These are phyloP conservation scores for Porites australiensis DNA, from an alignment of 64 coral and sea anemone species.

Conservation along the genomic window DNA sequence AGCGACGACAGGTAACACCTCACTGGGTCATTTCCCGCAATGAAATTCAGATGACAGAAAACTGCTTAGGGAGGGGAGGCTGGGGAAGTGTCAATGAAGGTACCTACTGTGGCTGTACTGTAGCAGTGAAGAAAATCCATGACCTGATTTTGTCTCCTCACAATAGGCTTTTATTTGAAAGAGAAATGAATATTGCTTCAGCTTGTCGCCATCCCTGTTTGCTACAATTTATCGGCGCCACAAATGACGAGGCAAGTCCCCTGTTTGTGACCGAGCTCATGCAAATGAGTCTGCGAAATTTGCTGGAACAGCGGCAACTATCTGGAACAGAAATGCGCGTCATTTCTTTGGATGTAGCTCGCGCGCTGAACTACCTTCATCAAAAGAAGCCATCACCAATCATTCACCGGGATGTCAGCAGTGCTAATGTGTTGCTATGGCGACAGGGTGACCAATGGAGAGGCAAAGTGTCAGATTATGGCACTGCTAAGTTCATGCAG, in stretches of 20 bases:
- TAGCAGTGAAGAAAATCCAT: conserved; percentile 43
- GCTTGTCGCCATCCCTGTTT: conserved; percentile 51
- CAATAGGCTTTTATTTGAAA: conserved; percentile 9
- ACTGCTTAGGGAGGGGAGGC: conserved; percentile 30
- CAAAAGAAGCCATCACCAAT: conserved; percentile 39
- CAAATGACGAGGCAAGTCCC: conserved; percentile 17
- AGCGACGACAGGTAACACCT: not conserved
- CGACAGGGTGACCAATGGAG: conserved; percentile 22
- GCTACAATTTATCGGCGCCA: conserved; percentile 77
- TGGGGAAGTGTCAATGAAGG: not conserved
- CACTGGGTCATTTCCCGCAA: conserved; percentile 31
- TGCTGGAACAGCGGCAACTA: not conserved
- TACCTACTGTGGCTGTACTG: conserved; percentile 15
- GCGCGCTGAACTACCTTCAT: conserved; percentile 59
- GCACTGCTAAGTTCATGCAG: conserved; percentile 33
- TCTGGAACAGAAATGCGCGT: not conserved
- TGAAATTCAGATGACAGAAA: conserved; percentile 13
- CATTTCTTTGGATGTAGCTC: conserved; percentile 49
- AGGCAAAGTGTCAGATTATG: conserved; percentile 68
- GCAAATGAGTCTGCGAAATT: conserved; percentile 38
- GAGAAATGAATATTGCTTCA: conserved; percentile 67
- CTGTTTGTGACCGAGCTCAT: conserved; percentile 60
- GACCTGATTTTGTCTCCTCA: conserved; percentile 5
- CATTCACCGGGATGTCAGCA: conserved; percentile 70
- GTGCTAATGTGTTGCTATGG: conserved; percentile 63